These are phyloP conservation scores for Platorchestia sp. DNA, from an alignment of 1,140 invertebrate genomes.

Conservation along the genomic window DNA sequence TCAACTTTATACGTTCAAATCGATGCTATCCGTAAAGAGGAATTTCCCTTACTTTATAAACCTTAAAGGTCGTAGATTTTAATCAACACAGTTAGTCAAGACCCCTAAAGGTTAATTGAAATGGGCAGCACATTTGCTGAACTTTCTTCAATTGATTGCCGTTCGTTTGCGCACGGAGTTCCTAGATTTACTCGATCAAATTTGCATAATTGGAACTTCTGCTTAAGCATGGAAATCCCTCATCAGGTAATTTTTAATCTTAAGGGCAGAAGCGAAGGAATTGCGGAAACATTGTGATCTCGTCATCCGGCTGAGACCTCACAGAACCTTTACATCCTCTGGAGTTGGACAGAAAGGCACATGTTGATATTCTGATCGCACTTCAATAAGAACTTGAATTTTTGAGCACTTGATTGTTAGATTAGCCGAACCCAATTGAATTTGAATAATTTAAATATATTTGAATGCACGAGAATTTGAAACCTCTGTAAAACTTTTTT, in stretches of 20 bases:
- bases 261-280: neutral
- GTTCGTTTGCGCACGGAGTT: neutral
- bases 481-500: no score
- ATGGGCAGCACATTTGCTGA: neutral
- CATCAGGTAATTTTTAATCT: neutral
- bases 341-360: no score
- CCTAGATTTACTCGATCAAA: neutral
- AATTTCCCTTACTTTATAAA: neutral
- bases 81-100: neutral
- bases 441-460: no score
- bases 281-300: neutral
- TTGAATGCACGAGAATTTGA: no score
- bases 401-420: no score
- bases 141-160: neutral
- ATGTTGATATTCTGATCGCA: no score
- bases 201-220: constrained; percentile 1
- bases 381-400: no score
- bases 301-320: neutral
- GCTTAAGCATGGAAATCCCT: neutral
- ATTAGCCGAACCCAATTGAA: no score
- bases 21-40: neutral
- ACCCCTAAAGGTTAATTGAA: neutral
- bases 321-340: no score
- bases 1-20: neutral
- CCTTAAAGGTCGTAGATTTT: neutral